Evolutionary conservation across 53 echinoderm and acorn worm species (phyloP), one percentile per base, ranked within the genome.

Genomic region (Astropecten irregularis): DNA sequence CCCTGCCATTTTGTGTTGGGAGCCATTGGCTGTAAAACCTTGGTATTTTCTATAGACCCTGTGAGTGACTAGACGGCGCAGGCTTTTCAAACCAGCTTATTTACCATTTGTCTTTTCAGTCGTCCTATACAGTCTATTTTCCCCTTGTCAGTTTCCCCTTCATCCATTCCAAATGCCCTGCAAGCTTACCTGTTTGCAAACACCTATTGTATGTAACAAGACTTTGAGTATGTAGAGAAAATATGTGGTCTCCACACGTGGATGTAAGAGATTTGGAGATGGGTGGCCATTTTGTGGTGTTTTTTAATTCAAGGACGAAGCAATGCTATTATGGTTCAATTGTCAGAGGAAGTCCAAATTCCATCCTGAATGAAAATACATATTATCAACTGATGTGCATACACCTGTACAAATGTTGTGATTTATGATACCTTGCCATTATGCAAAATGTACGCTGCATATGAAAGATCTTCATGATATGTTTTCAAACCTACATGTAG

Each of bases 21-120:
- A n/a, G n/a, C n/a, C n/a, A n/a, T 70, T 9, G 50, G 70, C 70
- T 50, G 70, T 30, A 54, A 73, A 55, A 49, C 73, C 73, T 73
- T 73, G 73, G 73, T 8, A 9, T 37, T 36, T 52, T 73, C 35
- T 34, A 73, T 73, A 66, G 56, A 34, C 32, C 20, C 37, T 37
- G 10, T 52, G 31, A 73, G 73, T 73, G 73, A 31, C 3, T 36
- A 55, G 73, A 73, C 26, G 29, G 3, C 14, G 68, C 16, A n/a
- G 2, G 51, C 50, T 49, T 49, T 49, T 47, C n/a, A n/a, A n/a
- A n/a, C n/a, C n/a, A n/a, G n/a, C n/a, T n/a, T n/a, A n/a, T n/a
- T n/a, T n/a, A n/a, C n/a, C 50, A 30, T 31, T 16, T 70, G 47
- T 48, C 70, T 50, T 50, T 70, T 49, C 70, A 73, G 73, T 55